phyloP scores from a whole-genome alignment of 2,797 vertebrate genomes.

The Enteromius trimaculatus region DNA sequence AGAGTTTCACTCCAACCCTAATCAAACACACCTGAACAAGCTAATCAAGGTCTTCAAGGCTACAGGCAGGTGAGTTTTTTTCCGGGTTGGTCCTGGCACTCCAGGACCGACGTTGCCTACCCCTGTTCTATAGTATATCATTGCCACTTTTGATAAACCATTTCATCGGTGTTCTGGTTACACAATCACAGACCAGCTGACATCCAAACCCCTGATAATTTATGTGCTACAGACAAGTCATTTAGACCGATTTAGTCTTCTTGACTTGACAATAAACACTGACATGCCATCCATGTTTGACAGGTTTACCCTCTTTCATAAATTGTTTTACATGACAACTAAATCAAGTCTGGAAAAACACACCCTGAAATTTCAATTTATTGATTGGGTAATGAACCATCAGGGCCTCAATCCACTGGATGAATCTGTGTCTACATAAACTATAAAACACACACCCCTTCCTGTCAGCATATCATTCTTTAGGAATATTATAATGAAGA shows the following conservation, averaged over 20 bases:
- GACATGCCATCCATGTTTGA: conserved; percentile 13
- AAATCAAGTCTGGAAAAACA: conserved; percentile 12
- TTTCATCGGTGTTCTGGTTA: not conserved
- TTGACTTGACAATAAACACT: conserved; percentile 13
- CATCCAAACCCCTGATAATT: not conserved
- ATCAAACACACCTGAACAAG: too few relatives aligned
- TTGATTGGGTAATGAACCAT: not conserved
- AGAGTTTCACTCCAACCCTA: too few relatives aligned
- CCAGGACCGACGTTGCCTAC: too few relatives aligned
- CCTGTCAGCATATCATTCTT: conserved; percentile 1
- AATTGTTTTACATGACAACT: not conserved
- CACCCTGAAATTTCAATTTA: not conserved
- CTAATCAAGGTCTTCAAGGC: too few relatives aligned
- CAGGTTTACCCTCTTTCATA: not conserved
- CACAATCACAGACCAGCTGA: conserved; percentile 1
- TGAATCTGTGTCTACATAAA: conserved; percentile 1
- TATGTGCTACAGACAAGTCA: not conserved
- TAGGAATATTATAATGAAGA: not conserved
- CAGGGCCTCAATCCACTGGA: not conserved
- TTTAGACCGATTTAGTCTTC: not conserved
- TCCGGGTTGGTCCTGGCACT: too few relatives aligned
- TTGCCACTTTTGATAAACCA: not conserved
- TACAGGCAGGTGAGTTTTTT: too few relatives aligned
- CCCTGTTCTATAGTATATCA: too few relatives aligned
- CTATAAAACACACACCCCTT: not conserved